Evolutionary conservation across 2,797 vertebrate species (phyloP).

Genomic region (Acrossocheilus wenchowensis): DNA sequence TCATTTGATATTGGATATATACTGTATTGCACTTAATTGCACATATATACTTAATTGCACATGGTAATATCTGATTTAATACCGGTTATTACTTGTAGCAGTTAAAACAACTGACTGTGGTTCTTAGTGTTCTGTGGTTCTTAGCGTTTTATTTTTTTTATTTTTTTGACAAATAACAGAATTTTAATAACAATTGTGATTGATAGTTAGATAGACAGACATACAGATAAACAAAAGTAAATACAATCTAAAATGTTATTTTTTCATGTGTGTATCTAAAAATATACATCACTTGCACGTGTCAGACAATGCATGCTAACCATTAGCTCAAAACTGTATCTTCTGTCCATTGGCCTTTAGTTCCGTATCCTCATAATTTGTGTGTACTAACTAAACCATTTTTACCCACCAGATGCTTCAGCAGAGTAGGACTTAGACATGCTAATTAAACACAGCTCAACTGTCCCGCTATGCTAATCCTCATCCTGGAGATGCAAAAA

Average conservation of each 20-base stretch:
- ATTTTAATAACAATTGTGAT: not conserved
- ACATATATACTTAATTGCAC: not conserved
- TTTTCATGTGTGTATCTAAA: not conserved
- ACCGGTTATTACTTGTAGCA: not conserved
- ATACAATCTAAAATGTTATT: no score
- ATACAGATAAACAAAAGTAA: not conserved
- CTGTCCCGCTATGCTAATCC: conserved; percentile 32
- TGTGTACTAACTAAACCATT: conserved; percentile 22
- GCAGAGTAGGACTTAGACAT: conserved; percentile 8
- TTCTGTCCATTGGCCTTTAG: conserved; percentile 1
- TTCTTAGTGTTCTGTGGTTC: not conserved
- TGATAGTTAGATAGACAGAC: not conserved
- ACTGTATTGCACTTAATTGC: not conserved
- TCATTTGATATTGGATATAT: not conserved
- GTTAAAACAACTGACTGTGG: not conserved
- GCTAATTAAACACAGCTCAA: conserved; percentile 46
- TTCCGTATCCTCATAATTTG: not conserved
- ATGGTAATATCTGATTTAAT: not conserved
- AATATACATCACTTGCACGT: not conserved
- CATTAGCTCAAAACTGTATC: not conserved
- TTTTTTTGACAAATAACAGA: not conserved
- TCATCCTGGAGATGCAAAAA: conserved; percentile 30
- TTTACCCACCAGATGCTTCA: conserved; percentile 24
- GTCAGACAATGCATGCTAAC: not conserved
- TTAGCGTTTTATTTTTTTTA: not conserved